Evolutionary conservation across 2,888 invertebrate genomes (phyloP).

Genomic region (Drosophila anomalata): DNA sequence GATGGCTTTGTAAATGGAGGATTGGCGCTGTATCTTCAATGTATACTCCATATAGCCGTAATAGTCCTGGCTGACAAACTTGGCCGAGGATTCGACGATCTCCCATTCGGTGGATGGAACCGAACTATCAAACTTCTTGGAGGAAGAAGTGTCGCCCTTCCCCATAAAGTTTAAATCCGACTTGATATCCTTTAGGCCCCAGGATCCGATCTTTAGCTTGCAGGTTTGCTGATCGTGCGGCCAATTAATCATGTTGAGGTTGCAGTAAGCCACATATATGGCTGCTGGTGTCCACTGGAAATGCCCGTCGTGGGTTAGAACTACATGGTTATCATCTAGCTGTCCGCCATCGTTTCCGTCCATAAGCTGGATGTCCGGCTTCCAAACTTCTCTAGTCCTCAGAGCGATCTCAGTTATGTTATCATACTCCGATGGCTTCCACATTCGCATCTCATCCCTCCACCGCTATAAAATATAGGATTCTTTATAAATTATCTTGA

Average conservation of each 20-base stretch:
- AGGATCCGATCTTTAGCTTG: conserved; percentile 89
- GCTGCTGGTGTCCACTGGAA: conserved; percentile 89
- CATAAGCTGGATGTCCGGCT: conserved; percentile 88
- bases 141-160: conserved; percentile 13
- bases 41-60: conserved; percentile 77
- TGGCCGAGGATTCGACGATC: conserved; percentile 70
- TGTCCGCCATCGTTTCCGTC: conserved; percentile 86
- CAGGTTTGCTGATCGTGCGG: conserved; percentile 90
- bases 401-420: conserved; percentile 87
- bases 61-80: conserved; percentile 73
- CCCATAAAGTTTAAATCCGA: conserved; percentile 84
- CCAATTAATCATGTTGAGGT: conserved; percentile 89
- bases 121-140: conserved; percentile 74
- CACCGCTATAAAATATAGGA: conserved; percentile 86
- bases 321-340: not conserved
- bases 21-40: conserved; percentile 84
- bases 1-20: conserved; percentile 86
- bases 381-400: conserved; percentile 90
- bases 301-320: conserved; percentile 60
- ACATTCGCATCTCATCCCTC: conserved; percentile 89
- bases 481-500: not conserved
- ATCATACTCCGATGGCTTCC: conserved; percentile 89
- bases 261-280: conserved; percentile 87
- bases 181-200: conserved; percentile 87
- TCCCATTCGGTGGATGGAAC: conserved; percentile 83